Evolutionary conservation across 1,140 invertebrate genomes (phyloP).

Genomic region (Drosophila jambulina): DNA sequence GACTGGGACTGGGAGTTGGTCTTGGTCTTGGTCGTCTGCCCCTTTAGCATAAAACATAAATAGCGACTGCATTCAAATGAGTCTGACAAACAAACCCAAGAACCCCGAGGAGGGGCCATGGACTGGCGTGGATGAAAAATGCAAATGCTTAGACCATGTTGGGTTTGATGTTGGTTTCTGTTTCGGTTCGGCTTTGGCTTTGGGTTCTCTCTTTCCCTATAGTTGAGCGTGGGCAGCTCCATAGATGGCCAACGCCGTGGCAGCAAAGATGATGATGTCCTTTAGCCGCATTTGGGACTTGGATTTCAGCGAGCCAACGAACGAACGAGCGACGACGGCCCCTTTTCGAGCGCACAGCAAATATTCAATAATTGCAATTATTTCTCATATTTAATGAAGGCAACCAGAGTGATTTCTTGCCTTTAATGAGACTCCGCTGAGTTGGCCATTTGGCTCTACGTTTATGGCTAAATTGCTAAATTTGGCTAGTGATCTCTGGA

Average conservation of each 20-base stretch:
- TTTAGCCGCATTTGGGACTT: slow-evolving; percentile 44
- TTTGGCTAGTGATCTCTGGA: slow-evolving; percentile 44
- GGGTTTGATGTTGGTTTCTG: slow-evolving; percentile 37
- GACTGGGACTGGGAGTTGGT: slow-evolving; percentile 12
- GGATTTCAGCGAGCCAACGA: slow-evolving; percentile 10
- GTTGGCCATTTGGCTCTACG: slow-evolving; percentile 60
- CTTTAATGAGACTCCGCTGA: slow-evolving; percentile 65
- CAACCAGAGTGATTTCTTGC: slow-evolving; percentile 57
- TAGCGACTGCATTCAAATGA: slow-evolving; percentile 82
- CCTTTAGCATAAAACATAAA: slow-evolving; percentile 83
- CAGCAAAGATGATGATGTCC: slow-evolving; percentile 45
- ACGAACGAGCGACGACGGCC: neutral
- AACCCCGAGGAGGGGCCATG: slow-evolving; percentile 14
- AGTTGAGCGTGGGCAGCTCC: slow-evolving; percentile 39
- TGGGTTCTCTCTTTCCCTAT: neutral
- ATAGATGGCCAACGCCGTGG: slow-evolving; percentile 26
- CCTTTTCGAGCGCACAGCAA: slow-evolving; percentile 31
- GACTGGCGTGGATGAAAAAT: slow-evolving; percentile 42
- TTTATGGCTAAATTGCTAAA: slow-evolving; percentile 81
- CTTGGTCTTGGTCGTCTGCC: slow-evolving; percentile 38
- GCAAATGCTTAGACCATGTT: slow-evolving; percentile 52
- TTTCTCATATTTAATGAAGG: slow-evolving; percentile 81
- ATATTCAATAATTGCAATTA: slow-evolving; percentile 80
- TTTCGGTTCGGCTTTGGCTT: slow-evolving; percentile 5
- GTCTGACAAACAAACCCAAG: slow-evolving; percentile 72